Conservation (phyloP, 2,113 vertebrate genomes). For the Chionodraco myersi region DNA sequence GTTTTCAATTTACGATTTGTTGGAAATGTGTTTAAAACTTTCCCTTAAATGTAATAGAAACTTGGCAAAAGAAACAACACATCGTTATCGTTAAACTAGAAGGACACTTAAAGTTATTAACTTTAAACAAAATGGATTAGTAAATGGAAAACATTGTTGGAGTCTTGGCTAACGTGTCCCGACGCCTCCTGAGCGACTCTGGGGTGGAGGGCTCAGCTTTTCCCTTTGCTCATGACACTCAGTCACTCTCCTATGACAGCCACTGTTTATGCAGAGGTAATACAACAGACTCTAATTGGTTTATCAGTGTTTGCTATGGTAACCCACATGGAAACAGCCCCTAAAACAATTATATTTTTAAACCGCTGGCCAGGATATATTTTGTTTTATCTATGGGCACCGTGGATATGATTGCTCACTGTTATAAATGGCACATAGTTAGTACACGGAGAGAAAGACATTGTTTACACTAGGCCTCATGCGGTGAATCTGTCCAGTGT, state of each 20-base stretch:
- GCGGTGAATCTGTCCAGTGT: constrained; percentile 87
- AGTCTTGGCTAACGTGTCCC: constrained; percentile 16
- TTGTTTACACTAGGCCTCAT: constrained; percentile 86
- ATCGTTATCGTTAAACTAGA: neutral
- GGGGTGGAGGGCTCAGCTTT: constrained; percentile 63
- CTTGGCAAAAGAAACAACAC: neutral
- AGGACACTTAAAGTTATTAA: neutral
- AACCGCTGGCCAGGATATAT: constrained; percentile 74
- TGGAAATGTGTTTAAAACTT: neutral
- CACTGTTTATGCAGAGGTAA: constrained; percentile 76
- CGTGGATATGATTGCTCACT: constrained; percentile 80
- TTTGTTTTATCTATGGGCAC: constrained; percentile 81
- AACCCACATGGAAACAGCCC: constrained; percentile 81
- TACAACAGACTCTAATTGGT: constrained; percentile 80
- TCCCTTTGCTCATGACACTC: constrained; percentile 67
- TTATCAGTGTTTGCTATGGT: constrained; percentile 86
- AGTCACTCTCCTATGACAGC: constrained; percentile 63
- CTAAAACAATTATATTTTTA: constrained; percentile 82
- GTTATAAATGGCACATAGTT: constrained; percentile 87
- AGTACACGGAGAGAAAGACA: constrained; percentile 80
- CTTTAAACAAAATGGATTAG: constrained; percentile 18
- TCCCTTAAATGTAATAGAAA: neutral
- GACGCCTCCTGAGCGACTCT: constrained; percentile 53
- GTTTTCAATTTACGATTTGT: neutral
- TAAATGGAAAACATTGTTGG: constrained; percentile 38